phyloP scores from a whole-genome alignment of 2,888 invertebrate genomes.

The Molanna angustata region DNA sequence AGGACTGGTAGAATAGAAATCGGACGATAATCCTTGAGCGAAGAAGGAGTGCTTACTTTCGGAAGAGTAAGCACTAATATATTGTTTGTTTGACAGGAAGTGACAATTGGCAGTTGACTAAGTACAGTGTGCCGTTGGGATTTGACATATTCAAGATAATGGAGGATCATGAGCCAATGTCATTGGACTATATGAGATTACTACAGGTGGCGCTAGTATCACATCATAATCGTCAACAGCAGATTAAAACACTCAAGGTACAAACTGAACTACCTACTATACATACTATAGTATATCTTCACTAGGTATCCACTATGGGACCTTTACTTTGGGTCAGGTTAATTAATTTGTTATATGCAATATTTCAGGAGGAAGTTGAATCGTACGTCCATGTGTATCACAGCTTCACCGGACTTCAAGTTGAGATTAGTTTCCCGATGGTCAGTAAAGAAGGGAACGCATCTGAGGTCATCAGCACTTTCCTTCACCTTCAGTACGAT shows the following conservation, averaged over 20 bases:
- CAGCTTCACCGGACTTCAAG: conserved; percentile 1
- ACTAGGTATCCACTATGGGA: too few species aligned
- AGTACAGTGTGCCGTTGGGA: conserved; percentile 21
- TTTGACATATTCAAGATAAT: conserved; percentile 15
- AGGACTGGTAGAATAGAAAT: too few species aligned
- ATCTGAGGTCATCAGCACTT: neutral
- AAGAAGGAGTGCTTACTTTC: too few species aligned
- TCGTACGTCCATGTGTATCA: conserved; percentile 12
- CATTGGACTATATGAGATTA: conserved; percentile 8
- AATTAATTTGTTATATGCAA: too few species aligned
- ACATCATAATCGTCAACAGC: conserved; percentile 15
- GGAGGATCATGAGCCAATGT: conserved; percentile 12
- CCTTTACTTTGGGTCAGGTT: too few species aligned
- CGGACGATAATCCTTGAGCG: too few species aligned
- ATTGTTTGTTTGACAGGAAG: too few species aligned
- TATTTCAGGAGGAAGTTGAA: conserved; percentile 18
- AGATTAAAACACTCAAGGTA: conserved; percentile 21
- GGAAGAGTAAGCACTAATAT: too few species aligned
- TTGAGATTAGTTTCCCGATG: conserved; percentile 19
- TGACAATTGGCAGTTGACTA: conserved; percentile 18
- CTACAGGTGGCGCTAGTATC: conserved; percentile 21
- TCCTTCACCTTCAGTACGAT: conserved; percentile 16
- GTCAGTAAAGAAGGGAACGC: neutral
- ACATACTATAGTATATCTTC: too few species aligned
- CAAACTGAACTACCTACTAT: too few species aligned